Evolutionary conservation across 2,888 invertebrate species (phyloP), one percentile per base, ranked within the genome.

Genomic region (Himalopsyche japonica): DNA sequence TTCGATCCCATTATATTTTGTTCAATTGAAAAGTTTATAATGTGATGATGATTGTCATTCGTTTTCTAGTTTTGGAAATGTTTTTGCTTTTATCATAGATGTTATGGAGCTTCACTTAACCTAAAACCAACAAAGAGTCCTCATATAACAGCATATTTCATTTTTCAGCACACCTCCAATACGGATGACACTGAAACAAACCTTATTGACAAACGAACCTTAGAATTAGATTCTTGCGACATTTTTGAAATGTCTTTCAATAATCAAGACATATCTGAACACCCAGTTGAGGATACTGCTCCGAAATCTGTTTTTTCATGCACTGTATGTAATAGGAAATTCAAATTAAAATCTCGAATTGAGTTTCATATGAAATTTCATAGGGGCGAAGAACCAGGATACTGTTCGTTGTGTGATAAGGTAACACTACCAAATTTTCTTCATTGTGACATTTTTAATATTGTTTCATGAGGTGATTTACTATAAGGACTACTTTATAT

Each of bases 311-410:
- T 15, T 47, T 77, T 49, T 77, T 64, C 77, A 7, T 84, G 84
- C 64, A 34, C 49, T 4, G 57, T 84, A 43, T 84, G 84, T 18
- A 47, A 70, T 70, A 84, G 81, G 48, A 81, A 49, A 47, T 84
- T 84, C 34, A 81, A 81, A 47, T 81, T 81, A 24, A 84, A 84
- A 84, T 81, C 78, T 15, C 32, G 84, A 49, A 57, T 84, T 37
- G 84, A 81, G 30, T 84, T 84, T 79, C 84, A 84, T 47, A 57
- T 81, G 57, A 77, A 84, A 78, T 81, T 84, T 20, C 84, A 84
- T 48, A 47, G 80, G 43, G 81, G 78, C 5, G 57, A 81, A 37
- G 57, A 80, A 30, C 78, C 81, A 20, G 84, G 84, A 34, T 30
- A 77, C 34, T 84, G 84, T 78, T n/a, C 70, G 8, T 10, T 81